These are phyloP conservation scores for Zingel zingel DNA, from an alignment of 2,113 vertebrate species.

Conservation along the genomic window DNA sequence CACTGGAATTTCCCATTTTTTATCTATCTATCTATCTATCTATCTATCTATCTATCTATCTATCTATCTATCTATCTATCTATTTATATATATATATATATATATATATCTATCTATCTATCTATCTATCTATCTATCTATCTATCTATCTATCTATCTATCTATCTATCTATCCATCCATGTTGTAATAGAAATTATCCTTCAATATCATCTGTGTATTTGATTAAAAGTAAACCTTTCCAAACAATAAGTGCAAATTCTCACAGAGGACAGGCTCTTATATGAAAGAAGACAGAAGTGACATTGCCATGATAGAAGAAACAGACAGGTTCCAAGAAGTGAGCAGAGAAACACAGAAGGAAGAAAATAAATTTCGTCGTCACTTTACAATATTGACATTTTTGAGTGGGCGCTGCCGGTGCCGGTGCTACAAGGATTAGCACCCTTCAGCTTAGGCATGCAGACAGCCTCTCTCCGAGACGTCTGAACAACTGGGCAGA, in stretches of 20 bases:
- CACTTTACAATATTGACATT: neutral
- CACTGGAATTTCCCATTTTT: no score
- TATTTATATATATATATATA: no score
- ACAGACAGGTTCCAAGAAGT: neutral
- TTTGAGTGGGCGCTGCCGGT: slow-evolving; percentile 2
- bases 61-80: no score
- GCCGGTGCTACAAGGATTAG: slow-evolving; percentile 46
- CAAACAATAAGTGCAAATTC: neutral
- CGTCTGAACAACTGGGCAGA: slow-evolving; percentile 49
- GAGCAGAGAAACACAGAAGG: neutral
- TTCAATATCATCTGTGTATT: neutral
- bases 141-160: no score
- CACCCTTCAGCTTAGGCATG: slow-evolving; percentile 50
- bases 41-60: no score
- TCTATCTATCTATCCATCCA: no score
- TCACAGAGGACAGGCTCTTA: neutral
- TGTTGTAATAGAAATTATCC: neutral
- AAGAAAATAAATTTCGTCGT: neutral
- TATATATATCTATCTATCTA: no score
- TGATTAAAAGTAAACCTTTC: neutral
- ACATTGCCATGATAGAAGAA: slow-evolving; percentile 2
- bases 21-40: no score
- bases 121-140: no score
- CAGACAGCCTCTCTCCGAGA: slow-evolving; percentile 53
- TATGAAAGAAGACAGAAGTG: neutral